Base-by-base conservation (phyloP, 2,888 invertebrate species). In the Pristionchus exspectatus region DNA sequence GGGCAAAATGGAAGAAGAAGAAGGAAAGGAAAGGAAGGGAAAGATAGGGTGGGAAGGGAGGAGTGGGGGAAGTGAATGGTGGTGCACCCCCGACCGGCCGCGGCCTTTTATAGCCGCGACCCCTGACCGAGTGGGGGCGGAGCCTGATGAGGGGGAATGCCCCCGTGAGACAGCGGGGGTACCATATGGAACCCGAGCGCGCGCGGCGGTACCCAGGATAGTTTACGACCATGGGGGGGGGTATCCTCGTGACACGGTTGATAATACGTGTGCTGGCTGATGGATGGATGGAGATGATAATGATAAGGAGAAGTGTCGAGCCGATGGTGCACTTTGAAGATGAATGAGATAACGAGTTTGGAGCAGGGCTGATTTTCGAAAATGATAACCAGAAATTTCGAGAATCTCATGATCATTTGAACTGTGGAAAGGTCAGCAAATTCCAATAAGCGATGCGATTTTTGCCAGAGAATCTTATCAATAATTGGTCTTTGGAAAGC, bases 211-310 rank as follows among this genome's bases (percentile, higher is more conserved):
- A 50, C 44, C 69, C 84, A 54, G 84, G 84, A 84, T 84, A 50
- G 84, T 54, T 83, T 83, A 56, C 56, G 84, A 56, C 50, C 56
- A 7, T 33, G 33, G 38, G 38, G 44, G 44, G 77, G 77, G 77
- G 50, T 33, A 4, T 12, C 77, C 77, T 77, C 77, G 44, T 77
- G 77, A 74, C 38, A 74, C 74, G 12, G 24, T 44, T 24, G 77
- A 77, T 77, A 27, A 56, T 59, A 84, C 84, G 84, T 84, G 84
- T 84, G 84, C 56, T 84, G 54, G 54, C 54, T 81, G 27, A 30
- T 56, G 33, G 83, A 38, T 38, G 38, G 5, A 38, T 38, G 2
- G 38, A 38, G 38, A 38, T 38, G 38, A 38, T 38, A 38, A 33
- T 54, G 84, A 84, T 84, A 84, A 84, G 50, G 84, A 56, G 44